Evolutionary conservation across 1,140 invertebrate genomes (phyloP).

Genomic region (Trachymyrmex cornetzi): DNA sequence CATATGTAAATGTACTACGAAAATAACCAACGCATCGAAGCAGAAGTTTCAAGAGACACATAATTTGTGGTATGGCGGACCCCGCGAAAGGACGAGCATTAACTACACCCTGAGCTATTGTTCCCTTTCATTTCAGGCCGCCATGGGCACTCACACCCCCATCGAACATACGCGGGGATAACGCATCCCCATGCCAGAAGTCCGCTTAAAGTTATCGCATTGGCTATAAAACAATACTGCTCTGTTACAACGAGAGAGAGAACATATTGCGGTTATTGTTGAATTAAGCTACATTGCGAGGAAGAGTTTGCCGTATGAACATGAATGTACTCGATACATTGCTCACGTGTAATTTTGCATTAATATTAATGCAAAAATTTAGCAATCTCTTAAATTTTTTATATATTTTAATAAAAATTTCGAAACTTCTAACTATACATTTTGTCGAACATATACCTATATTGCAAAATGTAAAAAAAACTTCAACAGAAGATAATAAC

Average conservation of each 20-base stretch:
- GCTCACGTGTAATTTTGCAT: neutral
- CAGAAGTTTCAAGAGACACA: constrained; percentile 28
- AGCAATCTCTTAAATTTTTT: neutral
- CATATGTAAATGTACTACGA: neutral
- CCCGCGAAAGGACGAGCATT: constrained; percentile 76
- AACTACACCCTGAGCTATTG: constrained; percentile 83
- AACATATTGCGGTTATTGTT: constrained; percentile 82
- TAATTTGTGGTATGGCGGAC: constrained; percentile 50
- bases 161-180: constrained; percentile 63
- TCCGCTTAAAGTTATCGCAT: constrained; percentile 78
- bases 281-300: constrained; percentile 68
- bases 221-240: constrained; percentile 84
- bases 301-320: constrained; percentile 40
- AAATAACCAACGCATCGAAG: neutral
- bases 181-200: constrained; percentile 70
- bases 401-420: neutral
- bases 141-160: constrained; percentile 46
- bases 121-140: constrained; percentile 79
- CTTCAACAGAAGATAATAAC: neutral
- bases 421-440: neutral
- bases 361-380: neutral
- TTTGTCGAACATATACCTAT: neutral
- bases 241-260: constrained; percentile 73
- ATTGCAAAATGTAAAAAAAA: neutral
- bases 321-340: neutral